Conservation (phyloP, 2,888 invertebrate genomes). For the Caradrina kadenii region DNA sequence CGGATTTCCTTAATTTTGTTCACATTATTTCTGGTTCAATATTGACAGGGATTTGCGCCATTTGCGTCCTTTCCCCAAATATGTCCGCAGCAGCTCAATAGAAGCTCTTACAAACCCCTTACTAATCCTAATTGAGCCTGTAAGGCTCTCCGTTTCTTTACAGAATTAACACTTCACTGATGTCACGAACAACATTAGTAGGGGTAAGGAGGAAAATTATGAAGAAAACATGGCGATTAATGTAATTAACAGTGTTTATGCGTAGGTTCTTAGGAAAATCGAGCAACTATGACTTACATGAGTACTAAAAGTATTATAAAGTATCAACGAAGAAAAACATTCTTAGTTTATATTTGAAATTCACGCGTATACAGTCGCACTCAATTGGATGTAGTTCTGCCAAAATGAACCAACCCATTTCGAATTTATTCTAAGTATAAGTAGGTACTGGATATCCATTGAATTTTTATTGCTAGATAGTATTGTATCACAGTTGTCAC, state of each 20-base stretch:
- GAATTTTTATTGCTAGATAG: too few relatives aligned
- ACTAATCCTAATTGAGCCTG: slow-evolving; percentile 60
- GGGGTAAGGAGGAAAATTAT: slow-evolving; percentile 10
- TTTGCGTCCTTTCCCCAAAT: slow-evolving; percentile 51
- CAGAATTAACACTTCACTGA: slow-evolving; percentile 48
- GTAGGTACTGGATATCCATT: too few relatives aligned
- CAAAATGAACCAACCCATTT: too few relatives aligned
- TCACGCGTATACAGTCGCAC: too few relatives aligned
- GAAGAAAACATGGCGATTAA: slow-evolving; percentile 9
- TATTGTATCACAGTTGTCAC: too few relatives aligned
- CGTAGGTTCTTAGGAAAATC: neutral
- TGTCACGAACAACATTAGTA: slow-evolving; percentile 16
- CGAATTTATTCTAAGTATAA: too few relatives aligned
- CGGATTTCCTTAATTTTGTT: slow-evolving; percentile 33
- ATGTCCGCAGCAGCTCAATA: slow-evolving; percentile 43
- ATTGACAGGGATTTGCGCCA: slow-evolving; percentile 52
- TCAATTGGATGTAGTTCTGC: too few relatives aligned
- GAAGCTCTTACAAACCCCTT: slow-evolving; percentile 45
- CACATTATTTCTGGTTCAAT: slow-evolving; percentile 48
- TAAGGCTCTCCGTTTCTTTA: slow-evolving; percentile 41
- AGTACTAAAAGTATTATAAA: neutral
- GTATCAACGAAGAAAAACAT: too few relatives aligned
- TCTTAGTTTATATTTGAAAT: too few relatives aligned
- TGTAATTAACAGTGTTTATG: neutral
- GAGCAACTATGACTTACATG: neutral